These are phyloP conservation scores for Sebastes kiyomatsui DNA, from an alignment of 2,797 vertebrate genomes.

Conservation along the genomic window DNA sequence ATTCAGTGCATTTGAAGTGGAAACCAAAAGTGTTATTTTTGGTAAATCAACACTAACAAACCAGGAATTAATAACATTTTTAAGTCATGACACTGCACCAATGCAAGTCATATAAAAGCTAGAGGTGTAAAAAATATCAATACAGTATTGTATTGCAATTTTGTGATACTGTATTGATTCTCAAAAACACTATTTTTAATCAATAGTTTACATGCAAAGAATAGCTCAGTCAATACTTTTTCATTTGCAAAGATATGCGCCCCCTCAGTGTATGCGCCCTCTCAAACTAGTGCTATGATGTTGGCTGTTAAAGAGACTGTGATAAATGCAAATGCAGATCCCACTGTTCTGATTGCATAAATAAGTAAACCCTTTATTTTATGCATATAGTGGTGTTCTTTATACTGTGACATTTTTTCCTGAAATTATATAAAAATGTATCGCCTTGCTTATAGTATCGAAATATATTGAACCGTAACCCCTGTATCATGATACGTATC, in stretches of 20 bases:
- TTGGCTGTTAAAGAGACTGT: too few relatives aligned
- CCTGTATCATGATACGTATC: background rate
- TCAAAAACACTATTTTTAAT: background rate
- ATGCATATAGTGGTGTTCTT: background rate
- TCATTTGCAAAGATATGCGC: background rate
- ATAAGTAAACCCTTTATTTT: background rate
- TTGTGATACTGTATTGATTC: background rate
- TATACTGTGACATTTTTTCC: background rate
- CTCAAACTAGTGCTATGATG: background rate
- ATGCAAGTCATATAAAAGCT: background rate
- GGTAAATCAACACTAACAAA: background rate
- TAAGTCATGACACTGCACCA: background rate
- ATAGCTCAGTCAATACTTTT: background rate
- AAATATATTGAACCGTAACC: background rate
- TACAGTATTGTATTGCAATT: background rate
- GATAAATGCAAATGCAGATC: background rate
- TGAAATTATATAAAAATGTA: background rate
- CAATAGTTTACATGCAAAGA: background rate
- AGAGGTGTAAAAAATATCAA: background rate
- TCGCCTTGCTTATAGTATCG: background rate
- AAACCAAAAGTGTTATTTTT: background rate
- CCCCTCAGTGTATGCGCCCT: background rate
- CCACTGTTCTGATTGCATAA: background rate
- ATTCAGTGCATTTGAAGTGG: background rate
- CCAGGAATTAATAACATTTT: background rate